Evolutionary conservation across 1,140 invertebrate species (phyloP).

Genomic region (Hesperophylax magnus): DNA sequence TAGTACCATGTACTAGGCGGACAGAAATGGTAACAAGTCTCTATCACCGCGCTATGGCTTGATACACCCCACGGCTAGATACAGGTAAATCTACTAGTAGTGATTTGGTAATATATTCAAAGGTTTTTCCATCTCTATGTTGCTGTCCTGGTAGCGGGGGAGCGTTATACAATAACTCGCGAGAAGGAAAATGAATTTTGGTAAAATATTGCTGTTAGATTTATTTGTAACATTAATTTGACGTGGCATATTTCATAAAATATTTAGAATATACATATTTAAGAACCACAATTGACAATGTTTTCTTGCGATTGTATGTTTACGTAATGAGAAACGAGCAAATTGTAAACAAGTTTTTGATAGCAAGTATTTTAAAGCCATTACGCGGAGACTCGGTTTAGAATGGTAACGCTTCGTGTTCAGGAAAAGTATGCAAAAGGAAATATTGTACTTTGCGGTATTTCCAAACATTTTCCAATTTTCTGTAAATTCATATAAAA

Average conservation of each 20-base stretch:
- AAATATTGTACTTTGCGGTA: conserved; percentile 9
- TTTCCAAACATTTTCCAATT: conserved; percentile 21
- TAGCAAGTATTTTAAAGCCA: conserved; percentile 13
- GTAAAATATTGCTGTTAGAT: conserved; percentile 12
- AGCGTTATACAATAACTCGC: conserved; percentile 18
- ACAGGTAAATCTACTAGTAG: conserved; percentile 40
- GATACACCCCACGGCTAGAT: conserved; percentile 31
- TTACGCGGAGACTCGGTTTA: conserved; percentile 3
- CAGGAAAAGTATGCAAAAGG: background rate
- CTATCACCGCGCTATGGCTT: conserved; percentile 23
- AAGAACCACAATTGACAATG: too few relatives aligned
- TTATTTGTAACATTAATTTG: background rate
- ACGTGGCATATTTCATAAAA: background rate
- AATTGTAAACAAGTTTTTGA: background rate
- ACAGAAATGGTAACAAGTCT: conserved; percentile 56
- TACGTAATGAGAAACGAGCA: background rate
- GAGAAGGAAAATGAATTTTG: conserved; percentile 12
- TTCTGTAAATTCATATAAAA: conserved; percentile 24
- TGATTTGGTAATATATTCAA: conserved; percentile 57
- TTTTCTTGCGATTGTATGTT: conserved; percentile 7
- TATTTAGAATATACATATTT: background rate
- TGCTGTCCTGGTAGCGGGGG: conserved; percentile 38
- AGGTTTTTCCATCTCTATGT: conserved; percentile 49
- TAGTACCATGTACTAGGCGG: conserved; percentile 49
- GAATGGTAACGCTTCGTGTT: conserved; percentile 30